Conservation (phyloP, 1,140 invertebrate genomes). For the Drosophila equinoxialis region DNA sequence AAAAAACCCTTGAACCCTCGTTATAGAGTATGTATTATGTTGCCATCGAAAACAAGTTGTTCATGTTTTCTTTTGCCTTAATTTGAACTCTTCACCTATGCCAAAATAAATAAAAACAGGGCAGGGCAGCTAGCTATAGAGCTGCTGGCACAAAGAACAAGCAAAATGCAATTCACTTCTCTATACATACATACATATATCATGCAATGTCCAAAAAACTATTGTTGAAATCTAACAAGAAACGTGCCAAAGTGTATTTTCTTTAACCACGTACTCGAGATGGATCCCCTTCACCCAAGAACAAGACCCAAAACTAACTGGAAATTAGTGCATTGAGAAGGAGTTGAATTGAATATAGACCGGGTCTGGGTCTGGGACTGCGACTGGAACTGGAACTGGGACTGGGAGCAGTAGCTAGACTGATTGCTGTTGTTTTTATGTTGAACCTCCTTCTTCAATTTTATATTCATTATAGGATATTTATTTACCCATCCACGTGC, state of each 20-base stretch:
- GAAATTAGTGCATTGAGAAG: slow-evolving; percentile 70
- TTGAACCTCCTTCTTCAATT: slow-evolving; percentile 58
- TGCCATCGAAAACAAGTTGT: background rate
- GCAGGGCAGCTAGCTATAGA: slow-evolving; percentile 15
- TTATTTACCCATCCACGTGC: slow-evolving; percentile 81
- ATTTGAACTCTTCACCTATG: slow-evolving; percentile 62
- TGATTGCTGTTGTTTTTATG: slow-evolving; percentile 60
- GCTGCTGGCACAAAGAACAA: slow-evolving; percentile 40
- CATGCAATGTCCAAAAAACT: slow-evolving; percentile 57
- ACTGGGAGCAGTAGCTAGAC: slow-evolving; percentile 24
- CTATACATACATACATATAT: slow-evolving; percentile 37
- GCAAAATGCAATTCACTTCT: slow-evolving; percentile 21
- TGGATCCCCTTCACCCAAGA: slow-evolving; percentile 23
- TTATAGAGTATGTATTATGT: background rate
- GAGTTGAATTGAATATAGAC: background rate
- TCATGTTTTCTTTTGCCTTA: slow-evolving; percentile 22
- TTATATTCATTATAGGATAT: slow-evolving; percentile 81
- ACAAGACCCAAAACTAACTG: slow-evolving; percentile 67
- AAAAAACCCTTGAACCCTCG: background rate
- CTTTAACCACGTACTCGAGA: slow-evolving; percentile 67
- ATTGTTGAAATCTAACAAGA: slow-evolving; percentile 71
- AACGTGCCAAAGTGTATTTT: slow-evolving; percentile 81
- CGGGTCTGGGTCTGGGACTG: slow-evolving; percentile 30
- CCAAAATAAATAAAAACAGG: slow-evolving; percentile 64
- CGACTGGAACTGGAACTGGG: too few relatives aligned